Base-by-base conservation (phyloP, 1,140 invertebrate species). In the Pseudomyrmex cubaensis region DNA sequence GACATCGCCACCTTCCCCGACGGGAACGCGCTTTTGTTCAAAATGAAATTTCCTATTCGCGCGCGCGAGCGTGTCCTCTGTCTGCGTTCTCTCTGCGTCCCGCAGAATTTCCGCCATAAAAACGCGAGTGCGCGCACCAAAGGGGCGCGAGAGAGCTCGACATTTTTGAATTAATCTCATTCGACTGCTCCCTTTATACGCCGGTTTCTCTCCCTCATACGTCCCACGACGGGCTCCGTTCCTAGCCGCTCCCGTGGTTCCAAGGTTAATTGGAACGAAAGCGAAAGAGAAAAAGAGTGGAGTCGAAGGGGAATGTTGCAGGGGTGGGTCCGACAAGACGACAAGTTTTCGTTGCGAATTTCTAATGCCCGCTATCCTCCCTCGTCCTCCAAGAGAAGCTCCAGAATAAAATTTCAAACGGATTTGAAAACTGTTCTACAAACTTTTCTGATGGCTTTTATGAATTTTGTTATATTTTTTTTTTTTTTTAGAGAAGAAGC, bases 181-280 rank as follows among this genome's bases (percentile, higher is more conserved):
- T 92, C 90, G 90, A 92, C 90, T 91, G 88, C 91, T 87, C 85
- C 90, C 90, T 92, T 92, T 92, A 89, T 22, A 15, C 35, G 15
- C 20, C 56, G 61, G 35, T 35, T 35, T 35, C 52, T 90, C 82
- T 85, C 70, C 80, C 75, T 87, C 85, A 78, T 84, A 88, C 85
- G 86, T 89, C 84, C 87, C 80, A 76, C 78, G 69, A 80, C 69
- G 87, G 80, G 85, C 5, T 35, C 77, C 69, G 64, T 46, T 89
- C 82, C 84, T 87, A 83, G 84, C 77, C 75, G 86, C 76, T 85
- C 13, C 75, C 85, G 70, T 86, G 88, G 80, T 86, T 86, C 90
- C 90, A 90, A 90, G 90, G 86, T 92, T 92, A 92, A 92, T 92
- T 92, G 90, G 87, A 91, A 92, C 87, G 72, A 89, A 91, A 91